phyloP scores from a whole-genome alignment of 2,113 vertebrate species.

The Engraulis encrasicolus region DNA sequence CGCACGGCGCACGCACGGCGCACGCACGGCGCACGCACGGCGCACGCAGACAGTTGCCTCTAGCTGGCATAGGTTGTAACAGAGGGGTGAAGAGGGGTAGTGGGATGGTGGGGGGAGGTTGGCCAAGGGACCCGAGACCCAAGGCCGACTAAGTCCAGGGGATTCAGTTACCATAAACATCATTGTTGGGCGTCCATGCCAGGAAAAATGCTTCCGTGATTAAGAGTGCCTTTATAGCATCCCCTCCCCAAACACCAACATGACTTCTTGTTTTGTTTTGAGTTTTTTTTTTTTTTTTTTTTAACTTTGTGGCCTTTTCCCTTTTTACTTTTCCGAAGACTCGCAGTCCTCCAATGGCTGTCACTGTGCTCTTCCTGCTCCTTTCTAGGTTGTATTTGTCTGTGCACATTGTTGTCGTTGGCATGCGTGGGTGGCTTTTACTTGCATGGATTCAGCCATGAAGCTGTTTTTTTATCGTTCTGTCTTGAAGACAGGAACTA shows the following conservation, averaged over 20 bases:
- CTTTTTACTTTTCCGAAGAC: background rate
- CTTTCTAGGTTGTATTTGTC: background rate
- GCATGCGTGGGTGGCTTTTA: background rate
- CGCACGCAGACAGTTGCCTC: background rate
- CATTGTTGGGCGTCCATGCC: conserved; percentile 62
- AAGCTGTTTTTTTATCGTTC: conserved; percentile 5
- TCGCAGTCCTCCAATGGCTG: background rate
- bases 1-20: no score
- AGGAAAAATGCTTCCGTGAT: conserved; percentile 74
- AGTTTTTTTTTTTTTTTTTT: background rate
- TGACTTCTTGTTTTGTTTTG: background rate
- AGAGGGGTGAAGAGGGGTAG: background rate
- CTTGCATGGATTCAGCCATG: background rate
- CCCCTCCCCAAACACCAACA: background rate
- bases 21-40: no score
- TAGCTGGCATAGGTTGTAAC: background rate
- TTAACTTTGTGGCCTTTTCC: background rate
- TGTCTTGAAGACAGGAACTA: conserved; percentile 2
- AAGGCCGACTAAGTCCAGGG: background rate
- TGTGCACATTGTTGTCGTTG: background rate
- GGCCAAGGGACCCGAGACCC: no score
- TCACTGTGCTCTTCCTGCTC: background rate
- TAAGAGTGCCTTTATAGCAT: conserved; percentile 47
- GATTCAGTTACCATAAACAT: conserved; percentile 72
- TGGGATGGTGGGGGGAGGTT: no score